These are phyloP conservation scores for Teleopsis dalmanni DNA, from an alignment of 1,140 invertebrate species.

Conservation along the genomic window DNA sequence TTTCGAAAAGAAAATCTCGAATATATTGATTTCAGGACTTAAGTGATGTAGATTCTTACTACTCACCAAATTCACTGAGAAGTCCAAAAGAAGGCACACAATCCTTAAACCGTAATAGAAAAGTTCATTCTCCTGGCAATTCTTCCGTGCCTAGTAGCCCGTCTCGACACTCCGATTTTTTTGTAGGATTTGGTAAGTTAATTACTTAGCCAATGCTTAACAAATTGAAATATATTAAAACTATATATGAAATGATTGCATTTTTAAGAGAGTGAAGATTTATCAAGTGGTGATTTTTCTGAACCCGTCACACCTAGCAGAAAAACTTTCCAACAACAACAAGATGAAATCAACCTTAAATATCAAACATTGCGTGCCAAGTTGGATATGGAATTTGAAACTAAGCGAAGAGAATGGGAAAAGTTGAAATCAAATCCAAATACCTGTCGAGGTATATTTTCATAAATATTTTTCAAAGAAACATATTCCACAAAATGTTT, in stretches of 20 bases:
- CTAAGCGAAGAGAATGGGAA: conserved; percentile 69
- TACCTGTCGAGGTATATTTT: conserved; percentile 5
- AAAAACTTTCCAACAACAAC: conserved; percentile 32
- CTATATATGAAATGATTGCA: not conserved
- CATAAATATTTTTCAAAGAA: not conserved
- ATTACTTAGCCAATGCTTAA: not conserved
- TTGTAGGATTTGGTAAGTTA: conserved; percentile 49
- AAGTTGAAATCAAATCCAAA: conserved; percentile 11
- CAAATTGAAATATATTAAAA: not conserved
- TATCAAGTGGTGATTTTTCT: conserved; percentile 41
- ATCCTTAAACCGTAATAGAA: conserved; percentile 20
- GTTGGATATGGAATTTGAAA: conserved; percentile 62
- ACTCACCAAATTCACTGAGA: conserved; percentile 26
- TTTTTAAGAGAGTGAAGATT: conserved; percentile 38
- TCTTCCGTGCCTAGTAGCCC: conserved; percentile 63
- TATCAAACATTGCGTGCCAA: conserved; percentile 60
- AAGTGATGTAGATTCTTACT: conserved; percentile 35
- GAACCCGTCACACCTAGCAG: conserved; percentile 32
- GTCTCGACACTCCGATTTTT: conserved; percentile 54
- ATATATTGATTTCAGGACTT: conserved; percentile 29
- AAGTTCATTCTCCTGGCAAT: conserved; percentile 29
- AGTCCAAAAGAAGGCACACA: conserved; percentile 32
- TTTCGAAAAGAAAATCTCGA: not conserved
- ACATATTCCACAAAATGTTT: not conserved
- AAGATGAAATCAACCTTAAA: conserved; percentile 52